Conservation (phyloP, 2,888 invertebrate species). For the Craniophora ligustri region DNA sequence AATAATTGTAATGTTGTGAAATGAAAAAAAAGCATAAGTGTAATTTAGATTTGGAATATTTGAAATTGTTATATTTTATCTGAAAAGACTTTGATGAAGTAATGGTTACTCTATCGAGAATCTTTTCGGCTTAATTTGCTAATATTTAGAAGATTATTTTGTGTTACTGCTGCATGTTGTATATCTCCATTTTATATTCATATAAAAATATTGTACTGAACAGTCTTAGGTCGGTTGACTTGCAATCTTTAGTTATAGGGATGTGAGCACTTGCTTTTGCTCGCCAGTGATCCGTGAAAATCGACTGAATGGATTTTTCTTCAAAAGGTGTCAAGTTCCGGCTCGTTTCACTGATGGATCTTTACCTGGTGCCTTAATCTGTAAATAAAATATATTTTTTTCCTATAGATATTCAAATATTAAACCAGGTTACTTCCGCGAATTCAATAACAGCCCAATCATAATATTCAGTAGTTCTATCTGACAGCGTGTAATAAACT, state of each 20-base stretch:
- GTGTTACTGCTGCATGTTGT: too few relatives aligned
- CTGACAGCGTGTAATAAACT: constrained; percentile 59
- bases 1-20: too few relatives aligned
- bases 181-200: neutral
- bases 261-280: constrained; percentile 48
- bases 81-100: too few relatives aligned
- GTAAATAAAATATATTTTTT: neutral
- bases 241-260: constrained; percentile 53
- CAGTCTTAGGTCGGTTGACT: constrained; percentile 29
- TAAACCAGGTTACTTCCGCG: neutral
- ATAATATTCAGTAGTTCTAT: constrained; percentile 53
- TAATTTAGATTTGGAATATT: too few relatives aligned
- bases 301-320: constrained; percentile 59
- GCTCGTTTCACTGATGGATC: constrained; percentile 44
- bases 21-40: too few relatives aligned
- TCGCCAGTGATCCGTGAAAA: constrained; percentile 59
- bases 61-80: too few relatives aligned
- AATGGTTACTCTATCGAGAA: too few relatives aligned
- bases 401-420: neutral
- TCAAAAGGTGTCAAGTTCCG: constrained; percentile 47
- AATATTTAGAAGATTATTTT: too few relatives aligned
- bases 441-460: constrained; percentile 47
- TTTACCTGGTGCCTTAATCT: too few relatives aligned
- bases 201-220: constrained; percentile 5
- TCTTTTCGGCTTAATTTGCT: too few relatives aligned